These are phyloP conservation scores for Pangasianodon hypophthalmus DNA, from an alignment of 2,113 vertebrate genomes.

Conservation along the genomic window DNA sequence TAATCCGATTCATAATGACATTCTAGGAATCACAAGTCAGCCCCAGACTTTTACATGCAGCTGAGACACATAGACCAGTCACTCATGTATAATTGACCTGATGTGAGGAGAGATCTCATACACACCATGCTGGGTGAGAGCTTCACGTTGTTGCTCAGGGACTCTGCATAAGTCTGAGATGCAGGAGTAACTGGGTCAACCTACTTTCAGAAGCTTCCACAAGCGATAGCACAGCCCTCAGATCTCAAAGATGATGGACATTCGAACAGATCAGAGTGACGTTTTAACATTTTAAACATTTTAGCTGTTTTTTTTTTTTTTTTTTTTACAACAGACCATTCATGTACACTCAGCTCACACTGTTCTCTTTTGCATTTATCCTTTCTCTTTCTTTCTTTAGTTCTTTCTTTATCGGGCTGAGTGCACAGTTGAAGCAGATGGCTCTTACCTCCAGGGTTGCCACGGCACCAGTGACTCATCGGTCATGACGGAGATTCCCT, in stretches of 20 bases:
- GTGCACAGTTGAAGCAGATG: constrained; percentile 56
- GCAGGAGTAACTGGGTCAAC: constrained; percentile 53
- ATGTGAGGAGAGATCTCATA: constrained; percentile 23
- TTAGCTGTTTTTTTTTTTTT: background rate
- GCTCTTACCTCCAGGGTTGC: constrained; percentile 61
- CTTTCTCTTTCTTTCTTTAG: background rate
- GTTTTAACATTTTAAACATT: background rate
- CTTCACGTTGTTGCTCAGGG: constrained; percentile 40
- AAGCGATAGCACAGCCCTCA: constrained; percentile 4
- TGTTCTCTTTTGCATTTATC: background rate
- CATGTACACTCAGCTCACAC: background rate
- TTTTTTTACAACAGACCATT: background rate
- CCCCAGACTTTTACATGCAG: background rate
- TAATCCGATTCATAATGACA: background rate
- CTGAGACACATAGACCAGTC: constrained; percentile 25
- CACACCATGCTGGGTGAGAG: constrained; percentile 28
- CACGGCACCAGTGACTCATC: constrained; percentile 66
- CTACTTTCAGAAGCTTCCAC: constrained; percentile 41
- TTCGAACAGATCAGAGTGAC: background rate
- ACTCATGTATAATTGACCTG: constrained; percentile 50
- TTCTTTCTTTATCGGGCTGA: background rate
- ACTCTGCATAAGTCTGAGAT: constrained; percentile 34
- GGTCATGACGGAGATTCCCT: constrained; percentile 51
- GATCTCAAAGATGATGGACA: background rate
- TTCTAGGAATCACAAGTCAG: background rate